Conservation (phyloP, 35 echinoderm and acorn worm genomes). For the Lytechinus pictus region DNA sequence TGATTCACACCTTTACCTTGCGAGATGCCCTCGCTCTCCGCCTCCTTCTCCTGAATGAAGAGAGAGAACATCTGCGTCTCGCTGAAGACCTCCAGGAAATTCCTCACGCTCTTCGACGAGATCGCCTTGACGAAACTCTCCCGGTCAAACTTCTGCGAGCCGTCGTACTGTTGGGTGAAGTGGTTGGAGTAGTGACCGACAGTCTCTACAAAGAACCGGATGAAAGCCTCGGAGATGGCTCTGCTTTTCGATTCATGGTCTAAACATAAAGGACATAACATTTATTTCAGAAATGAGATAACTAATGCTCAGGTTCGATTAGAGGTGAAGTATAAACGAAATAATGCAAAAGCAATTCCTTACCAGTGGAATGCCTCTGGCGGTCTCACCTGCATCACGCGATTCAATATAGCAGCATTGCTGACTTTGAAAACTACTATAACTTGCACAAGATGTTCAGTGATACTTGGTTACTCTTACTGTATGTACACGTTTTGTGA, state of each 20-base stretch:
- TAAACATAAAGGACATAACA: slow-evolving; percentile 9
- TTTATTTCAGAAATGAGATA: neutral
- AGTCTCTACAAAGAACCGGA: slow-evolving; percentile 89
- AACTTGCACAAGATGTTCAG: too few relatives aligned
- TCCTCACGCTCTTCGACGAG: slow-evolving; percentile 73
- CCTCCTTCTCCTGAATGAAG: slow-evolving; percentile 96
- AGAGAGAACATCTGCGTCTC: slow-evolving; percentile 98
- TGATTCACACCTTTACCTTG: slow-evolving; percentile 71
- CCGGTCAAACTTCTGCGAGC: slow-evolving; percentile 78
- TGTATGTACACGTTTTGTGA: too few relatives aligned
- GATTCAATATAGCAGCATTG: too few relatives aligned
- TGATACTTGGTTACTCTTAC: too few relatives aligned
- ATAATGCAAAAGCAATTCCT: too few relatives aligned
- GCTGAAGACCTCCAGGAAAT: slow-evolving; percentile 93
- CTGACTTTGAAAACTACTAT: too few relatives aligned
- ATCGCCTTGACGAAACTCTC: slow-evolving; percentile 80
- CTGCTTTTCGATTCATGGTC: slow-evolving; percentile 76
- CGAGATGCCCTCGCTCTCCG: slow-evolving; percentile 74
- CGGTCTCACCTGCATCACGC: too few relatives aligned
- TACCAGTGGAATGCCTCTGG: too few relatives aligned
- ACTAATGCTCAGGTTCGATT: neutral
- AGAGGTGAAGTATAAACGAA: neutral
- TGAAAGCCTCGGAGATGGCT: slow-evolving; percentile 85
- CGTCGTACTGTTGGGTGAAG: slow-evolving; percentile 67
- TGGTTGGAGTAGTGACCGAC: slow-evolving; percentile 92